Evolutionary conservation across 2,113 vertebrate species (phyloP).

Genomic region (Taxidea taxus): DNA sequence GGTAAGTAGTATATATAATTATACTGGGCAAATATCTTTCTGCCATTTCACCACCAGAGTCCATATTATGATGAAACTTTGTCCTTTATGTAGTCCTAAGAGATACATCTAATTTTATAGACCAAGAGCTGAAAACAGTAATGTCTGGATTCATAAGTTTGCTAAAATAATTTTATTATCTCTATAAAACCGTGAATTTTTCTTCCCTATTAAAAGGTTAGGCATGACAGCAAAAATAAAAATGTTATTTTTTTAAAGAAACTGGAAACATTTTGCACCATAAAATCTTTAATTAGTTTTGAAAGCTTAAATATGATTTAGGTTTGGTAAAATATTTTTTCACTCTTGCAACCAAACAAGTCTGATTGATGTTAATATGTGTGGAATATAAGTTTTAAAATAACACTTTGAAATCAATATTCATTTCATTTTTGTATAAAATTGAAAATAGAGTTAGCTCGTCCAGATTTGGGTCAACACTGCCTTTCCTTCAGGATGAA

Average conservation of each 20-base stretch:
- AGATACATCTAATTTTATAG: neutral
- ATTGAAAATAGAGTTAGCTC: neutral
- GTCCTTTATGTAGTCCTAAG: neutral
- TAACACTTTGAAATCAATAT: neutral
- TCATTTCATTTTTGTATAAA: neutral
- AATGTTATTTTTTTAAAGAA: neutral
- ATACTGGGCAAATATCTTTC: neutral
- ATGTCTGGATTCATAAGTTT: neutral
- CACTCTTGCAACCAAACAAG: neutral
- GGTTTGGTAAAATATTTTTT: neutral
- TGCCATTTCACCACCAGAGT: neutral
- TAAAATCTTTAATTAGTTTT: neutral
- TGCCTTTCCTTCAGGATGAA: neutral
- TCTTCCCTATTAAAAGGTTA: neutral
- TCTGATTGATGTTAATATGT: neutral
- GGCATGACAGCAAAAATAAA: neutral
- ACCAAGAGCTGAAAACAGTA: neutral
- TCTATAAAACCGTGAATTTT: neutral
- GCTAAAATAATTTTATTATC: neutral
- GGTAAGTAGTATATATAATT: neutral
- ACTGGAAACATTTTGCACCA: neutral
- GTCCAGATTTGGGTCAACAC: neutral
- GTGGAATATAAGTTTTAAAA: neutral
- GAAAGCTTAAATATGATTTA: neutral
- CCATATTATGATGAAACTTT: neutral